Conservation (phyloP, 2,797 vertebrate genomes). For the Oreochromis mossambicus region DNA sequence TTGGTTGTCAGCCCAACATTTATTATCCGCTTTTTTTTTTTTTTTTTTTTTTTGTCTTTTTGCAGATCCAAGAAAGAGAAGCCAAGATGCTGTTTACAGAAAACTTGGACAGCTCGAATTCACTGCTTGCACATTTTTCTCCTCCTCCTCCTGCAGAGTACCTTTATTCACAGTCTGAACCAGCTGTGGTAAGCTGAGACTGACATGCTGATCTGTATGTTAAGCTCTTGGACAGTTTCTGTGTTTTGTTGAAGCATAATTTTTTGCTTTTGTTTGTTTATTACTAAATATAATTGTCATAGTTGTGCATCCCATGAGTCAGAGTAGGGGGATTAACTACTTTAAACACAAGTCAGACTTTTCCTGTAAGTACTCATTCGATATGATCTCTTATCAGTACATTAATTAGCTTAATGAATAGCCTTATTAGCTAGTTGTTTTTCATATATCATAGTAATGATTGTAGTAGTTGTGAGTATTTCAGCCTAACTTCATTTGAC, state of each 20-base stretch:
- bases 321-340: background rate
- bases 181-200: background rate
- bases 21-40: background rate
- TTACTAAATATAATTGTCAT: accelerated
- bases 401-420: constrained; percentile 17
- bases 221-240: accelerated
- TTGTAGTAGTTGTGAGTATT: background rate
- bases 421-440: constrained; percentile 7
- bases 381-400: background rate
- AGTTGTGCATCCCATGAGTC: background rate
- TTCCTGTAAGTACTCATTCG: background rate
- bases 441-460: constrained; percentile 10
- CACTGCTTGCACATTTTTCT: constrained; percentile 15
- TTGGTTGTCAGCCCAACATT: background rate
- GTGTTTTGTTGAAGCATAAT: background rate
- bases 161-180: background rate
- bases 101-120: background rate
- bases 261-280: background rate
- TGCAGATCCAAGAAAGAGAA: constrained; percentile 19
- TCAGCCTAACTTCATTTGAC: constrained; percentile 16
- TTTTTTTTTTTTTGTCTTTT: background rate
- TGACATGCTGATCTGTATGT: background rate
- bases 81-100: background rate
- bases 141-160: background rate
- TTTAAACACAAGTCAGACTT: background rate